Percentiles rank a stretch among this genome's conserved stretches.
phyloP scores from a whole-genome alignment of 1,140 invertebrate species.

The Olivierus martensii region DNA sequence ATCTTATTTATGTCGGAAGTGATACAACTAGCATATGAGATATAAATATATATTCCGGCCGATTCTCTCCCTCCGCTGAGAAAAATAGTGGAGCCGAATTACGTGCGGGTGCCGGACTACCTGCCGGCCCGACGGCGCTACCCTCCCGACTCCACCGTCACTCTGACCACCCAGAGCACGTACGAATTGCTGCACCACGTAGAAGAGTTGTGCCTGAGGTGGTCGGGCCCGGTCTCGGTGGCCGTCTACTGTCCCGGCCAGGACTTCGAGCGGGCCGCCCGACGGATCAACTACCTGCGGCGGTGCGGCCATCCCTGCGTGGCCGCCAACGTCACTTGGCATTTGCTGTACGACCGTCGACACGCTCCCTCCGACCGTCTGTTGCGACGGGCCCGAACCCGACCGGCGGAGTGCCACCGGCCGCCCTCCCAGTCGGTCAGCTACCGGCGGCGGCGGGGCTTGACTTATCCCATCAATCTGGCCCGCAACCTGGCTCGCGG shows the following conservation, averaged over 20 bases:
- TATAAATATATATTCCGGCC: too few species aligned
- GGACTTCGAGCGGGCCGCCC: slow-evolving; percentile 45
- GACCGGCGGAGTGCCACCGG: too few species aligned
- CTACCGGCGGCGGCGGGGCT: not conserved
- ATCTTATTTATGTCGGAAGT: too few species aligned
- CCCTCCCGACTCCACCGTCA: slow-evolving; percentile 52
- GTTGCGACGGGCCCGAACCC: too few species aligned
- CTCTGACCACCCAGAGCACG: slow-evolving; percentile 73
- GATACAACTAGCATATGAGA: too few species aligned
- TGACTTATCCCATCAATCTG: slow-evolving; percentile 26
- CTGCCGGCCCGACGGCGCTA: slow-evolving; percentile 38
- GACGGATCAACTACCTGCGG: slow-evolving; percentile 45
- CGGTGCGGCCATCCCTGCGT: slow-evolving; percentile 21
- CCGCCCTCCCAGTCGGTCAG: not conserved
- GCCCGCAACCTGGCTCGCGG: slow-evolving; percentile 24
- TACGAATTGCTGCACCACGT: slow-evolving; percentile 81
- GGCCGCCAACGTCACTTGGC: slow-evolving; percentile 19
- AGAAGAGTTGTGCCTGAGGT: slow-evolving; percentile 56
- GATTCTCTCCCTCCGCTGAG: too few species aligned
- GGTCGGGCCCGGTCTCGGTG: slow-evolving; percentile 56
- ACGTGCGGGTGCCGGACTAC: too few species aligned
- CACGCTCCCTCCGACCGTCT: not conserved
- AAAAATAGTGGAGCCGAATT: too few species aligned
- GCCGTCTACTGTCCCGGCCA: slow-evolving; percentile 58
- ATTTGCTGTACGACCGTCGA: slow-evolving; percentile 19